phyloP scores from a whole-genome alignment of 2,797 vertebrate genomes.

The Lithobates pipiens region DNA sequence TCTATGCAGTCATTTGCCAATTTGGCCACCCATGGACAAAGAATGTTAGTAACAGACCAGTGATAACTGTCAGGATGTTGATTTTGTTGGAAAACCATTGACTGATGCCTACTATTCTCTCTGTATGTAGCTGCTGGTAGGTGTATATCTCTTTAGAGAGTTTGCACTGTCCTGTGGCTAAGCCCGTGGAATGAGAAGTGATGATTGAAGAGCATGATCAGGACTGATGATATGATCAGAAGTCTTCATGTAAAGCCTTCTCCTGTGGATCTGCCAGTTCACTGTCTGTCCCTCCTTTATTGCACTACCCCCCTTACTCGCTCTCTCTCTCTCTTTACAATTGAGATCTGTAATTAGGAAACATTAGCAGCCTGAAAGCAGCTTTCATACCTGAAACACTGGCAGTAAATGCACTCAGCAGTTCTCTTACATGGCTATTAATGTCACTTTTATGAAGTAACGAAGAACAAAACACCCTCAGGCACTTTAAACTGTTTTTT shows the following conservation, averaged over 20 bases:
- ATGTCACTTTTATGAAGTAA: constrained; percentile 86
- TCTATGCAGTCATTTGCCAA: too few relatives aligned
- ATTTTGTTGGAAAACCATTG: neutral
- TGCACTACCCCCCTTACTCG: constrained; percentile 60
- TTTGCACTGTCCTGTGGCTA: neutral
- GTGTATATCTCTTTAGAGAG: too few relatives aligned
- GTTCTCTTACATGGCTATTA: constrained; percentile 84
- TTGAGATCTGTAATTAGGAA: constrained; percentile 83
- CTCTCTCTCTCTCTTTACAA: constrained; percentile 60
- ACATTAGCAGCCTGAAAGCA: constrained; percentile 83
- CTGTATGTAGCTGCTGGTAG: neutral
- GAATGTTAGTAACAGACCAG: too few relatives aligned
- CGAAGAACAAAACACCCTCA: constrained; percentile 83
- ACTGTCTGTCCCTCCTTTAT: constrained; percentile 12
- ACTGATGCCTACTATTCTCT: neutral
- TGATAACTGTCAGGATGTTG: neutral
- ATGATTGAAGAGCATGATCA: neutral
- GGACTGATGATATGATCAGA: neutral
- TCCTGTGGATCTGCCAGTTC: constrained; percentile 56
- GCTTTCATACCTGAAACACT: constrained; percentile 84
- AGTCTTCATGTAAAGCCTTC: neutral
- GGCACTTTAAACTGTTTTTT: constrained; percentile 81
- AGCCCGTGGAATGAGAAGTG: neutral
- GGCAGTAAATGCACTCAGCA: constrained; percentile 82
- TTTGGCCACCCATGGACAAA: neutral